phyloP scores from a whole-genome alignment of 2,888 invertebrate genomes.

The Oscheius sp. region DNA sequence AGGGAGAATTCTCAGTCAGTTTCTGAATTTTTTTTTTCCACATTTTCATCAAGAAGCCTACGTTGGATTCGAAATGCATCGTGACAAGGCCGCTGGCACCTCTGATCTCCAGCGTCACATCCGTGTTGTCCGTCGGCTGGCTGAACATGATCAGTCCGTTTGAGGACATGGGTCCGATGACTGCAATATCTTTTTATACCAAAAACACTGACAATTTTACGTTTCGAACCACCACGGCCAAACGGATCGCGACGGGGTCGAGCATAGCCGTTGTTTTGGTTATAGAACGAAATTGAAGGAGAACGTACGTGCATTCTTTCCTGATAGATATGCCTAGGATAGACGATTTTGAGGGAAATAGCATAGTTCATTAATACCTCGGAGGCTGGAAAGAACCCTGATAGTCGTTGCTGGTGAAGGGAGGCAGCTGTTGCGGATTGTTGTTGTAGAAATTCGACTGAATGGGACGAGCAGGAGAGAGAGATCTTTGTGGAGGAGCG shows the following conservation, averaged over 20 bases:
- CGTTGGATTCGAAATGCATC: conserved; percentile 15
- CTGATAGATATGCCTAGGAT: too few species aligned
- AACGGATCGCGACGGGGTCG: background rate
- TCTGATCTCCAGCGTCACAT: conserved; percentile 12
- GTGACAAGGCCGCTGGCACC: background rate
- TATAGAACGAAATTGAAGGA: too few species aligned
- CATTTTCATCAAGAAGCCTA: background rate
- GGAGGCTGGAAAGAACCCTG: too few species aligned
- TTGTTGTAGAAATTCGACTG: too few species aligned
- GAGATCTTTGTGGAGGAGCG: too few species aligned
- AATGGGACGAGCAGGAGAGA: too few species aligned
- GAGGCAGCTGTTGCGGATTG: too few species aligned
- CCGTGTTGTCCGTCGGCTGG: background rate
- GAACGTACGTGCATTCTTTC: too few species aligned
- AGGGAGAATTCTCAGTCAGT: background rate
- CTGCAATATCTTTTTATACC: background rate
- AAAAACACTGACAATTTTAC: background rate
- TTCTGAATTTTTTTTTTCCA: background rate
- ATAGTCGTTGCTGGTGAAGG: too few species aligned
- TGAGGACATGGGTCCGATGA: background rate
- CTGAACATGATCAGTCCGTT: background rate
- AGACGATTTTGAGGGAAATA: too few species aligned
- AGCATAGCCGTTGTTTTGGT: too few species aligned
- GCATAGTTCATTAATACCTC: too few species aligned
- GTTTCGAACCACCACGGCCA: conserved; percentile 5